Percentiles rank a stretch among this genome's conserved stretches.
Evolutionary conservation across 2,797 vertebrate species (phyloP).

Genomic region (Pempheris klunzingeri): DNA sequence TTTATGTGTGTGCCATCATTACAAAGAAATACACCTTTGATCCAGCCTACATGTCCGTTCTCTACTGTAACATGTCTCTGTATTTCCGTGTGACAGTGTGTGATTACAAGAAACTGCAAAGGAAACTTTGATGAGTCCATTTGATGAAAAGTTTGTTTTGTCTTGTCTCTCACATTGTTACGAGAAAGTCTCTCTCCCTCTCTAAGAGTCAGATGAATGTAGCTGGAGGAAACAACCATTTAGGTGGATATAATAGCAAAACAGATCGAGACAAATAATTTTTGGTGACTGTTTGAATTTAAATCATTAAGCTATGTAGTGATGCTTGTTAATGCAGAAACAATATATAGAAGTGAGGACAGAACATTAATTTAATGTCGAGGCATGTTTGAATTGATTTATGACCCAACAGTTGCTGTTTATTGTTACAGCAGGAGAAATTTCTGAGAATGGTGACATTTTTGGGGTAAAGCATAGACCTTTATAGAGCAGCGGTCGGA

Average conservation of each 20-base stretch:
- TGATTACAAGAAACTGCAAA: conserved; percentile 41
- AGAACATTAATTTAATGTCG: neutral
- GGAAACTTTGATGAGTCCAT: conserved; percentile 31
- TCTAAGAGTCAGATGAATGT: neutral
- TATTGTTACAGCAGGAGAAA: neutral
- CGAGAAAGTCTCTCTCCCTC: conserved; percentile 8
- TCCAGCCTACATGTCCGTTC: conserved; percentile 5
- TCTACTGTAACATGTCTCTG: conserved; percentile 1
- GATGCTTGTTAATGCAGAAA: neutral
- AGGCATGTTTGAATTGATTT: neutral
- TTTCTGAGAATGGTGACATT: neutral
- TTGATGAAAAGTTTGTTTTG: conserved; percentile 17
- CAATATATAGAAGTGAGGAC: neutral
- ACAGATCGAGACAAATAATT: neutral
- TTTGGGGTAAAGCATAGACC: neutral
- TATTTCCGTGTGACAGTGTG: conserved; percentile 15
- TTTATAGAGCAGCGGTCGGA: neutral
- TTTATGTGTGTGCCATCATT: neutral
- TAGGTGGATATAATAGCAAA: neutral
- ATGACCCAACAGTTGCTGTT: neutral
- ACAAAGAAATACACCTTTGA: neutral
- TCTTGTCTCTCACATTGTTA: conserved; percentile 30
- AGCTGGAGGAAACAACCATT: neutral
- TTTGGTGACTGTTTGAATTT: neutral
- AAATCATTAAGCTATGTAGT: neutral